Percentiles rank a stretch among this genome's conserved stretches.
These are phyloP conservation scores for Callithrix jacchus DNA, from an alignment of 2,113 vertebrate species.

Conservation along the genomic window DNA sequence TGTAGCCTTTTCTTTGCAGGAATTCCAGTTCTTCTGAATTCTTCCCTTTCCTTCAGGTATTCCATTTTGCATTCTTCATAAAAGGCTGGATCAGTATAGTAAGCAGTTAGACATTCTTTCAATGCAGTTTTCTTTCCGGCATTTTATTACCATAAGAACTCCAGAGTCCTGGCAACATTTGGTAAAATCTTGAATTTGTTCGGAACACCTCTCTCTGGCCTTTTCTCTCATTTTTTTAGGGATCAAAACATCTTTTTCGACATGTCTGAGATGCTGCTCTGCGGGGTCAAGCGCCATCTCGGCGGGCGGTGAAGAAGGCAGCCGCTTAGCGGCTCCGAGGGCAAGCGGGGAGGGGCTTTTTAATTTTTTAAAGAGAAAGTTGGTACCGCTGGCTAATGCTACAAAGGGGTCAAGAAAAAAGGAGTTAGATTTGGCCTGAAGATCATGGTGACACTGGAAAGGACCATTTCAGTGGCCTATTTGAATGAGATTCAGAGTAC, in stretches of 20 bases:
- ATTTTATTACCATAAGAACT: no score
- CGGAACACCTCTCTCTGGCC: no score
- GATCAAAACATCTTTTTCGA: no score
- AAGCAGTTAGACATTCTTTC: no score
- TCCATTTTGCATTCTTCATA: slow-evolving; percentile 94
- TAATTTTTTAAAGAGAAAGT: neutral
- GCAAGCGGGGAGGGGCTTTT: neutral
- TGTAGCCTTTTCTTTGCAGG: slow-evolving; percentile 87
- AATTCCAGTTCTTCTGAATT: slow-evolving; percentile 91
- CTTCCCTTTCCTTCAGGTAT: slow-evolving; percentile 92
- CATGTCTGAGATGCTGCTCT: no score
- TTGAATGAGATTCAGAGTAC: neutral
- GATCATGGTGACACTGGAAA: neutral
- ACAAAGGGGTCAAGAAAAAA: slow-evolving; percentile 41
- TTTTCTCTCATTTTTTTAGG: no score
- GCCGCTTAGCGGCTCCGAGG: neutral
- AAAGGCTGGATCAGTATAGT: slow-evolving; percentile 92
- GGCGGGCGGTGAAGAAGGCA: neutral
- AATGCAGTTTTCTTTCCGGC: no score
- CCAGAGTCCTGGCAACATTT: no score
- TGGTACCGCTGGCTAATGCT: neutral
- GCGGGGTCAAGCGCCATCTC: slow-evolving; percentile 73
- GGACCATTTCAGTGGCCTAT: neutral
- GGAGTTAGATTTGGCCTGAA: neutral
- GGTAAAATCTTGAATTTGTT: no score